phyloP scores from a whole-genome alignment of 2,113 vertebrate species.

The Aphyosemion australe region DNA sequence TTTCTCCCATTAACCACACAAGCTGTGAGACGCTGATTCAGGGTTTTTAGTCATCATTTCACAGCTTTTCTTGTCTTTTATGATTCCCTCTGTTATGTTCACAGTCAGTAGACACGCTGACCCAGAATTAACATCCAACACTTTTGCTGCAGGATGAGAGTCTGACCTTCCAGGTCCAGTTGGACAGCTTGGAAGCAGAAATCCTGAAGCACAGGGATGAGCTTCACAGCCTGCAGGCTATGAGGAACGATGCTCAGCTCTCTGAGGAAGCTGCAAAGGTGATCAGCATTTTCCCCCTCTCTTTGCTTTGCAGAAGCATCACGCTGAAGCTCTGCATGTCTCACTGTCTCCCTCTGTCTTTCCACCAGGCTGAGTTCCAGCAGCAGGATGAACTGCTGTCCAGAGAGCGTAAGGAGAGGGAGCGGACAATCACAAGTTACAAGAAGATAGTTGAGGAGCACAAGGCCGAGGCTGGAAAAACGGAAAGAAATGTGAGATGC shows the following conservation, averaged over 20 bases:
- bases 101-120: too few relatives aligned
- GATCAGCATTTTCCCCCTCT: not conserved
- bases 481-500: conserved; percentile 79
- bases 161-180: conserved; percentile 78
- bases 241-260: conserved; percentile 78
- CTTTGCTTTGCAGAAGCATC: not conserved
- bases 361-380: conserved; percentile 80
- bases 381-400: conserved; percentile 78
- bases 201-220: conserved; percentile 77
- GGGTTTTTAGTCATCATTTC: not conserved
- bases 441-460: conserved; percentile 81
- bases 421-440: conserved; percentile 74
- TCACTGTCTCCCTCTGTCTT: not conserved
- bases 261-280: conserved; percentile 83
- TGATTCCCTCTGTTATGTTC: too few relatives aligned
- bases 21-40: not conserved
- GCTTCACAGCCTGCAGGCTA: conserved; percentile 75
- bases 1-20: not conserved
- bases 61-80: too few relatives aligned
- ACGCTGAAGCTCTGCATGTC: too few relatives aligned
- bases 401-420: conserved; percentile 81
- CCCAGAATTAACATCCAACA: too few relatives aligned
- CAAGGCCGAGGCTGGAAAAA: conserved; percentile 77
- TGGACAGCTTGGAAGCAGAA: conserved; percentile 82
- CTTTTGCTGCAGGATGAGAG: conserved; percentile 83